Conservation (phyloP, 2,888 invertebrate genomes). For the Oscheius sp. region DNA sequence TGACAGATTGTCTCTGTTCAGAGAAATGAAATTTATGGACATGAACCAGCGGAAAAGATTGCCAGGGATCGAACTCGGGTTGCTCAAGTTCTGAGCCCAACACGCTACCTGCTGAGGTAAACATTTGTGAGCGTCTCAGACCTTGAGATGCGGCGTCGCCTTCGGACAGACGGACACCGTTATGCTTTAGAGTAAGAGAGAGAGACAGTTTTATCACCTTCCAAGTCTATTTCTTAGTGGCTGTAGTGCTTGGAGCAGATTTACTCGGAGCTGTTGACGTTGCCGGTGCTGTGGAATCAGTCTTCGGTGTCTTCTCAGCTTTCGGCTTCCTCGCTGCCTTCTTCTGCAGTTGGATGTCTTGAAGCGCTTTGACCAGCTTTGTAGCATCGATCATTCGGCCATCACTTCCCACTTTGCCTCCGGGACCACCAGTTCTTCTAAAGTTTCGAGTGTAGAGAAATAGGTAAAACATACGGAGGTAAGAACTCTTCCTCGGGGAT, state of each 20-base stretch:
- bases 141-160: too few species aligned
- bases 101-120: too few species aligned
- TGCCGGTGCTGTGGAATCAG: neutral
- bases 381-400: conserved; percentile 55
- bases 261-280: neutral
- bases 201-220: too few species aligned
- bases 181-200: too few species aligned
- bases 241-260: neutral
- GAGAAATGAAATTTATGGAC: too few species aligned
- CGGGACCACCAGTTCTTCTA: conserved; percentile 4
- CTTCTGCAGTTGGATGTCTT: conserved; percentile 12
- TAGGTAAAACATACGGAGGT: conserved; percentile 37
- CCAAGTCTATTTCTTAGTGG: too few species aligned
- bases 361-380: conserved; percentile 46
- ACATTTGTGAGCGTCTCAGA: too few species aligned
- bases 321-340: neutral
- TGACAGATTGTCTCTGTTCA: too few species aligned
- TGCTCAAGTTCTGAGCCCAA: too few species aligned
- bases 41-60: too few species aligned
- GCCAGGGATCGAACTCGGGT: too few species aligned
- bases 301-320: neutral
- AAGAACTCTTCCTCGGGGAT: neutral
- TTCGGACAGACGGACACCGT: too few species aligned
- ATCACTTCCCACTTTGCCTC: conserved; percentile 31
- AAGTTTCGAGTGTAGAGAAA: neutral